A percentile compares a stretch with the other conserved stretches of the same genome.
phyloP scores from a whole-genome alignment of 2,888 invertebrate genomes.

The Acronicta leporina region DNA sequence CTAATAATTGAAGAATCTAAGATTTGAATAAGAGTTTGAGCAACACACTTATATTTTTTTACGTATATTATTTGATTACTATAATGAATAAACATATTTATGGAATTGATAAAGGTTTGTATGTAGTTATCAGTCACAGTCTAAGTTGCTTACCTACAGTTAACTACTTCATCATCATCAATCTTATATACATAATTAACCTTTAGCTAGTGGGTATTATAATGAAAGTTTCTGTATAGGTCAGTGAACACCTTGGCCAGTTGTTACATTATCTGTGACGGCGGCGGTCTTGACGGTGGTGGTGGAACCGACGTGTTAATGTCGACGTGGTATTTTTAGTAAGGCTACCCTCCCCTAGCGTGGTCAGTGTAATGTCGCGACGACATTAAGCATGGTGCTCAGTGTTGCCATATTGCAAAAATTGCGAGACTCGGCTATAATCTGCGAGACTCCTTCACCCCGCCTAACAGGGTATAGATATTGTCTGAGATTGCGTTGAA shows the following conservation, averaged over 20 bases:
- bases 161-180: conserved; percentile 17
- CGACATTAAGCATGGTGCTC: conserved; percentile 21
- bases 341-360: conserved; percentile 27
- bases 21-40: too few relatives aligned
- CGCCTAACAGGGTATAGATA: too few relatives aligned
- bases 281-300: conserved; percentile 49
- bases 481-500: too few relatives aligned
- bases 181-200: conserved; percentile 42
- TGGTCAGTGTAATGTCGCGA: conserved; percentile 23
- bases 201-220: conserved; percentile 37
- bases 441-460: too few relatives aligned
- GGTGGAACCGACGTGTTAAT: conserved; percentile 59
- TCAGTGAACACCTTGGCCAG: conserved; percentile 42
- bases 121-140: conserved; percentile 34
- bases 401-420: too few relatives aligned
- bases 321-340: conserved; percentile 62
- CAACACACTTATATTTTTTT: too few relatives aligned
- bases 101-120: conserved; percentile 16
- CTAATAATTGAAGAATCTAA: too few relatives aligned
- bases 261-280: conserved; percentile 56
- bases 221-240: conserved; percentile 36
- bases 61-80: too few relatives aligned
- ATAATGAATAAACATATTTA: too few relatives aligned
- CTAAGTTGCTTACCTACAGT: conserved; percentile 29
- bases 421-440: too few relatives aligned